These are phyloP conservation scores for Podarcis cretensis DNA, from an alignment of 2,113 vertebrate genomes.

Conservation along the genomic window DNA sequence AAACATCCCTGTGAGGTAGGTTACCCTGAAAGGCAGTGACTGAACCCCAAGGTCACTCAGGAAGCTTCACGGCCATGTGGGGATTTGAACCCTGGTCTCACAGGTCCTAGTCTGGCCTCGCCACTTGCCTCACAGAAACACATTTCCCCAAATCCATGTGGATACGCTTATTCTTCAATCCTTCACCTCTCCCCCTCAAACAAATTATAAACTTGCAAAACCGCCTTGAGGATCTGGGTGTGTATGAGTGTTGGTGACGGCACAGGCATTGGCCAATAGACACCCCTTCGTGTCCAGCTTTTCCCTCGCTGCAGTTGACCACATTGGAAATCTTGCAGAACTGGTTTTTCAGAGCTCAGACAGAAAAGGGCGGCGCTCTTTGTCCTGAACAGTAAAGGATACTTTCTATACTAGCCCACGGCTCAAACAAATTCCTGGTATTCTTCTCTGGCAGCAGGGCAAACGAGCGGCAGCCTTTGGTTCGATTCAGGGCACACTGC, in stretches of 20 bases:
- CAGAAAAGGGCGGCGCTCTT: not conserved
- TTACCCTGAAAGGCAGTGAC: no score
- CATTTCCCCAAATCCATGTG: not conserved
- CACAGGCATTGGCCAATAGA: no score
- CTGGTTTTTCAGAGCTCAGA: not conserved
- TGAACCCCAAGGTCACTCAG: no score
- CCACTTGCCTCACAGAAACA: not conserved
- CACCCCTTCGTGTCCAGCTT: not conserved
- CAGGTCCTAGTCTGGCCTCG: not conserved
- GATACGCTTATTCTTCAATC: not conserved
- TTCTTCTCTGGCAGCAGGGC: no score
- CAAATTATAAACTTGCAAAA: not conserved
- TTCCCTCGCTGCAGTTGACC: not conserved
- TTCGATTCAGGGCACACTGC: no score
- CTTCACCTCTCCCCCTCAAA: not conserved
- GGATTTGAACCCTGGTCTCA: no score
- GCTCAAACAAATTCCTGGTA: not conserved
- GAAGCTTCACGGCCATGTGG: no score
- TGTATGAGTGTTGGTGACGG: not conserved
- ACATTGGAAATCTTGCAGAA: not conserved
- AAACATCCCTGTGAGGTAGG: no score
- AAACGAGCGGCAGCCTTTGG: not conserved
- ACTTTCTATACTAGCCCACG: not conserved
- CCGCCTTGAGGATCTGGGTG: no score
- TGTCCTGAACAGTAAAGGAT: not conserved